Base-by-base conservation (phyloP, 2,888 invertebrate species). In the Aspidapion aeneum region DNA sequence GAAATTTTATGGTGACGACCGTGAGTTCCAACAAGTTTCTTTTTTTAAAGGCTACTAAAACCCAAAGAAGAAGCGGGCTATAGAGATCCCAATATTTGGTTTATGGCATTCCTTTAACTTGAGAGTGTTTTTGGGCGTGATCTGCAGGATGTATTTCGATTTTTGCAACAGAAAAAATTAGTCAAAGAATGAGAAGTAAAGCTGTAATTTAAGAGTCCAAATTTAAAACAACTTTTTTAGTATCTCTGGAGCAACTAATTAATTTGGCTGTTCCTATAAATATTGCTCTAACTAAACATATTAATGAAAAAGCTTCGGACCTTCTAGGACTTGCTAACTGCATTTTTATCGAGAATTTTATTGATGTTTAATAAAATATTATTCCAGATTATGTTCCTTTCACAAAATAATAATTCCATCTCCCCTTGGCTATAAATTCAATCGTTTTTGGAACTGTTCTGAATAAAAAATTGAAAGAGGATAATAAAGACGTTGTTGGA, bases 1-100 rank as follows among this genome's bases (percentile, higher is more conserved):
- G 76, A 78, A 77, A 77, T 76, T 79, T 79, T 77, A 78, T 74
- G 77, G 77, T 76, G 68, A 74, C 69, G 70, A 75, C 70, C 35
- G 74, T 72, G 73, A 75, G 73, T 74, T 75, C 74, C 74, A 75
- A 75, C 75, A 77, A 77, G 77, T 78, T 74, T 72, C 75, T 74
- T 70, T 74, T 74, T 64, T 64, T 74, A 74, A 72, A 73, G 69
- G 69, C 69, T 72, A 73, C 72, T 74, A 73, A 74, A 75, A 74
- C 69, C 71, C 35, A 35, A n/a, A n/a, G n/a, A n/a, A n/a, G n/a
- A n/a, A 35, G 35, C 35, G 35, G 35, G 35, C 35, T 35, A 35
- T 12, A 12, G 35, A 12, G 35, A n/a, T n/a, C 35, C 35, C 35
- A 35, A 35, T 35, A 35, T 35, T 35, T 35, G 35, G 35, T 35